These are phyloP conservation scores for Campaea margaritaria DNA, from an alignment of 2,888 invertebrate species.

Conservation along the genomic window DNA sequence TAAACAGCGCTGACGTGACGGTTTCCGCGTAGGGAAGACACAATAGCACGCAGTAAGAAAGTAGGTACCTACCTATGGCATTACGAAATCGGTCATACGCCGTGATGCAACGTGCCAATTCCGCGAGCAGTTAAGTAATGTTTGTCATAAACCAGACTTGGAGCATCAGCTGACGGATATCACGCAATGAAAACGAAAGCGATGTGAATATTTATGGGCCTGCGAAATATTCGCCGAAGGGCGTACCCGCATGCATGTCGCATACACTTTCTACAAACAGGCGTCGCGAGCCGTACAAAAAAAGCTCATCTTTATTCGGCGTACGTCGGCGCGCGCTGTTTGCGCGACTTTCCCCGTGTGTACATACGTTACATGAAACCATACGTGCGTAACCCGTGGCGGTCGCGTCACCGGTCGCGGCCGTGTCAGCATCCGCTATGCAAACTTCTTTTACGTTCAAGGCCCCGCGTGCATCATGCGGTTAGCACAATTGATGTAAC, in stretches of 20 bases:
- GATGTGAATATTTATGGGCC: constrained; percentile 79
- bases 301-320: constrained; percentile 82
- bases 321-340: constrained; percentile 64
- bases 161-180: constrained; percentile 62
- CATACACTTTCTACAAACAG: constrained; percentile 80
- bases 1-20: constrained; percentile 39
- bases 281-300: constrained; percentile 57
- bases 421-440: constrained; percentile 58
- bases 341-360: constrained; percentile 73
- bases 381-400: constrained; percentile 61
- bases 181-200: constrained; percentile 81
- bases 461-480: constrained; percentile 54
- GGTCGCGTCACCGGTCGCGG: constrained; percentile 59
- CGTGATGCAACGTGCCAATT: constrained; percentile 67
- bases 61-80: constrained; percentile 47
- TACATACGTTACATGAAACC: constrained; percentile 40
- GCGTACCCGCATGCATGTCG: constrained; percentile 77
- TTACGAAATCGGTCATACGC: constrained; percentile 65
- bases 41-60: constrained; percentile 50
- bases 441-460: constrained; percentile 55
- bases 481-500: constrained; percentile 54
- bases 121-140: constrained; percentile 74
- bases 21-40: constrained; percentile 42
- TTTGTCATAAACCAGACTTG: constrained; percentile 65
- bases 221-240: constrained; percentile 83